A percentile compares a stretch with the other conserved stretches of the same genome.
phyloP scores from a whole-genome alignment of 2,888 invertebrate genomes.

The Dasysyrphus tricinctus region DNA sequence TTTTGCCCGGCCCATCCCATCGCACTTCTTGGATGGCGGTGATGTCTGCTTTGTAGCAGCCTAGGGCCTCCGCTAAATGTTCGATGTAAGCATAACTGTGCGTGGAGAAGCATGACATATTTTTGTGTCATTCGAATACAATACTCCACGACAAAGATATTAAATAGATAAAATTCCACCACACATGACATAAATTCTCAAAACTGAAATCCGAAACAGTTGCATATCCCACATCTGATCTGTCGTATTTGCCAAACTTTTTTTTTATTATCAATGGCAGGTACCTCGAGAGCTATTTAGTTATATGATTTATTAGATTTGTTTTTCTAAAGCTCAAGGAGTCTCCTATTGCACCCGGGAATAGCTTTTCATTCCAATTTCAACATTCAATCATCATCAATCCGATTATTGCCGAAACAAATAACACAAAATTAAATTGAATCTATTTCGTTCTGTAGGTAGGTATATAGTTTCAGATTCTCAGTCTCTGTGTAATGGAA shows the following conservation, averaged over 20 bases:
- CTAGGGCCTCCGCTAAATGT: too few species aligned
- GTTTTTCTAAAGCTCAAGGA: neutral
- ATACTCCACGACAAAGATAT: too few species aligned
- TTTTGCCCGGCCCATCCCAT: too few species aligned
- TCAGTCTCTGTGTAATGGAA: neutral
- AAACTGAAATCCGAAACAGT: too few species aligned
- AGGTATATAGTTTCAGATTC: neutral
- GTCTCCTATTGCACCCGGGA: constrained; percentile 23
- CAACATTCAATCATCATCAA: constrained; percentile 72
- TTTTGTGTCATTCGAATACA: too few species aligned
- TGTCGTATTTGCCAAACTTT: neutral
- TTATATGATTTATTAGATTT: neutral
- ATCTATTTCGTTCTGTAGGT: neutral
- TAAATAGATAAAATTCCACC: too few species aligned
- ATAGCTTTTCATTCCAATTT: constrained; percentile 59
- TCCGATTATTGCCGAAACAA: constrained; percentile 61
- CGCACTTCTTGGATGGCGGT: too few species aligned
- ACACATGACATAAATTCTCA: too few species aligned
- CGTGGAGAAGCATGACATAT: too few species aligned
- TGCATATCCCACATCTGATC: neutral
- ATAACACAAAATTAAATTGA: constrained; percentile 67
- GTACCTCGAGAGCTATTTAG: neutral
- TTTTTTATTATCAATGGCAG: neutral
- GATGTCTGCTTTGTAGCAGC: too few species aligned
- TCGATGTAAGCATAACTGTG: too few species aligned